phyloP scores from a whole-genome alignment of 2,113 vertebrate species.

The Muntiacus muntjak region DNA sequence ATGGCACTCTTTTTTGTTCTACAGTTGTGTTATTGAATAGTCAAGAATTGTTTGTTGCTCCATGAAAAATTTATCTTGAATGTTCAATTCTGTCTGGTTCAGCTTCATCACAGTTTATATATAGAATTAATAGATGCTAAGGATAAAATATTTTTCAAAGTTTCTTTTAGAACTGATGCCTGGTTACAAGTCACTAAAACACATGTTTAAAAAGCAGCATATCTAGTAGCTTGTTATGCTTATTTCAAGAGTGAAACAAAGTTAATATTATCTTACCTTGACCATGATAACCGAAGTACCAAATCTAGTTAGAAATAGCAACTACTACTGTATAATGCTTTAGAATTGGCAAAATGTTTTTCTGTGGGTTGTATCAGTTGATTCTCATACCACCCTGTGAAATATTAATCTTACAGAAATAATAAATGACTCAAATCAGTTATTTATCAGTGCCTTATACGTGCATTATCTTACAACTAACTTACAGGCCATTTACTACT shows the following conservation, averaged over 20 bases:
- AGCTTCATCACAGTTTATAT: background rate
- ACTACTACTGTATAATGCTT: background rate
- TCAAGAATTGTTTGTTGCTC: background rate
- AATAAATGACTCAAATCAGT: background rate
- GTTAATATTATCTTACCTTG: background rate
- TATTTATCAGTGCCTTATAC: background rate
- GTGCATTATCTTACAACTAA: background rate
- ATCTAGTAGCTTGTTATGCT: background rate
- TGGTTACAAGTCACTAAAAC: background rate
- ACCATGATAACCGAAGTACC: background rate
- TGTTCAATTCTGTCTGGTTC: background rate
- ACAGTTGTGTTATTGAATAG: background rate
- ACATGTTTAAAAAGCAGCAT: background rate
- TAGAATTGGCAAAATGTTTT: background rate
- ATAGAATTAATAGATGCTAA: background rate
- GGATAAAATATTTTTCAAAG: background rate
- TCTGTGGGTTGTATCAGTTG: background rate
- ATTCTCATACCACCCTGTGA: background rate
- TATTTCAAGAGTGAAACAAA: background rate
- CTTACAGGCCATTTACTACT: background rate
- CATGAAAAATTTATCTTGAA: background rate
- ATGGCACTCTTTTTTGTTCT: background rate
- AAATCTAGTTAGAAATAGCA: background rate
- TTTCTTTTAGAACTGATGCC: background rate
- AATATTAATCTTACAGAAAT: background rate